Percentiles rank a stretch among this genome's conserved stretches.
Evolutionary conservation across 2,888 invertebrate species (phyloP).

Genomic region (Apamea sordens): DNA sequence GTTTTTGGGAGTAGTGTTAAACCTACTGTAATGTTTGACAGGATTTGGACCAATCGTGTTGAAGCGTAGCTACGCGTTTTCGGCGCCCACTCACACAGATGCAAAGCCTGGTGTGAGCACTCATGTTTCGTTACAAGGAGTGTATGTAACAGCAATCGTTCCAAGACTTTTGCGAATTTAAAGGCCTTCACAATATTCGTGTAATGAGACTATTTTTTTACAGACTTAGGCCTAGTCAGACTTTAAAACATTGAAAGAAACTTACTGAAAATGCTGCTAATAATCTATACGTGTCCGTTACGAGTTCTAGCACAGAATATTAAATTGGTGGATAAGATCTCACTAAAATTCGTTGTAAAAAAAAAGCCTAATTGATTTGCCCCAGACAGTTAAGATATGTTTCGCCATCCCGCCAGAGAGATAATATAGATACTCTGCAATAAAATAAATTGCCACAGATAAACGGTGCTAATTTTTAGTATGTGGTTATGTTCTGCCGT

Average conservation of each 20-base stretch:
- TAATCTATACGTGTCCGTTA: background rate
- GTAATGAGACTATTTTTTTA: conserved; percentile 1
- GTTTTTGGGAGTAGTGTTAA: background rate
- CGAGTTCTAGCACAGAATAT: conserved; percentile 22
- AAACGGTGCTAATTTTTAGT: conserved; percentile 28
- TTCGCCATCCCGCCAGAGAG: conserved; percentile 1
- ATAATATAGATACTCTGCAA: conserved; percentile 17
- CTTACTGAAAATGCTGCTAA: conserved; percentile 1
- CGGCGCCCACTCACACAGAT: background rate
- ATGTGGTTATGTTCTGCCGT: background rate
- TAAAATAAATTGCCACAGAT: conserved; percentile 13
- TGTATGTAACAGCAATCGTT: conserved; percentile 11
- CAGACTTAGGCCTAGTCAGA: conserved; percentile 29
- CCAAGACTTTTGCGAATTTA: conserved; percentile 16
- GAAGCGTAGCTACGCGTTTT: background rate
- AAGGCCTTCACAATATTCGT: conserved; percentile 29
- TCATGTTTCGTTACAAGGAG: background rate
- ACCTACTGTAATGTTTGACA: conserved; percentile 3
- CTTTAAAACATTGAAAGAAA: conserved; percentile 13
- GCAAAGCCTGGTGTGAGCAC: background rate
- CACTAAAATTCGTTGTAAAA: conserved; percentile 34
- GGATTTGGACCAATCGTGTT: conserved; percentile 16
- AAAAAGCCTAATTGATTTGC: conserved; percentile 19
- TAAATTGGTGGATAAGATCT: conserved; percentile 36
- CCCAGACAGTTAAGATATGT: conserved; percentile 11